Conservation (phyloP, 1,140 invertebrate genomes). For the Araneus ventricosus region DNA sequence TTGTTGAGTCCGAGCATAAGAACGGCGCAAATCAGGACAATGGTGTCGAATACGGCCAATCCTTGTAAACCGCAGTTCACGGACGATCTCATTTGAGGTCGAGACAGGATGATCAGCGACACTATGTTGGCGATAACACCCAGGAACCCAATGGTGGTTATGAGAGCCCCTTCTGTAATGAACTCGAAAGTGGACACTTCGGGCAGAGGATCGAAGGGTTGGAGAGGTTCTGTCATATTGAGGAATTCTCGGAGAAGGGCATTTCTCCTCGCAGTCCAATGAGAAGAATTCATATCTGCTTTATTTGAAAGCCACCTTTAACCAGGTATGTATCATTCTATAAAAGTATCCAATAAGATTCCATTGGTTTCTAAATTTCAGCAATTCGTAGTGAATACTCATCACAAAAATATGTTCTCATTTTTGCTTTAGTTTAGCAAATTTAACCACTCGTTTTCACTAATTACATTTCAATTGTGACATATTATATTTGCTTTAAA, state of each 20-base stretch:
- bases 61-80: constrained; percentile 69
- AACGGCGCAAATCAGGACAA: constrained; percentile 59
- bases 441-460: too few species aligned
- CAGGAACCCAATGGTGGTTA: constrained; percentile 45
- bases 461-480: too few species aligned
- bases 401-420: too few species aligned
- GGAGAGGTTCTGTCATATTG: constrained; percentile 33
- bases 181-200: constrained; percentile 70
- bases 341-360: too few species aligned
- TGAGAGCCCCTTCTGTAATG: constrained; percentile 63
- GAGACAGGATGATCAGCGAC: constrained; percentile 58
- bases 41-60: constrained; percentile 66
- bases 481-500: too few species aligned
- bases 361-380: too few species aligned
- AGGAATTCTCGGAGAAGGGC: constrained; percentile 10
- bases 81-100: constrained; percentile 70
- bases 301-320: neutral
- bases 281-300: constrained; percentile 40
- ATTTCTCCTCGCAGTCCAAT: neutral
- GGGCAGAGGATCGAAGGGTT: neutral
- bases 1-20: constrained; percentile 63
- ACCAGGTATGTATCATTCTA: too few species aligned
- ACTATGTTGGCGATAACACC: constrained; percentile 70
- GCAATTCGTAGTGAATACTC: too few species aligned
- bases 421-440: too few species aligned